Evolutionary conservation across 2,113 vertebrate species (phyloP).

Genomic region (Gallinago undulata): DNA sequence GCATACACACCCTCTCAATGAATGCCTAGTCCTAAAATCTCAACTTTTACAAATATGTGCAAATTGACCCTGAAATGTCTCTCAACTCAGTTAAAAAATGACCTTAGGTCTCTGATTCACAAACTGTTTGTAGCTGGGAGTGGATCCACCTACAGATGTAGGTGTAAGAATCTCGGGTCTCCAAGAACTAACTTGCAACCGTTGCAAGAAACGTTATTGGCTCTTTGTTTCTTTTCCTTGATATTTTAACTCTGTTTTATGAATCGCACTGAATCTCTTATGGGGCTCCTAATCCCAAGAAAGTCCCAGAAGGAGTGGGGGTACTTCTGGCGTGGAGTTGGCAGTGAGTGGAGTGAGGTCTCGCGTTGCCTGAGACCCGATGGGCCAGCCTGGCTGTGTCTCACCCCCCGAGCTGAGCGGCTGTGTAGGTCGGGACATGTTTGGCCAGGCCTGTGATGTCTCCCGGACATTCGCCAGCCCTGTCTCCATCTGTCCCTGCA

Average conservation of each 20-base stretch:
- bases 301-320: background rate
- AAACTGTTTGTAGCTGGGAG: background rate
- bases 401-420: background rate
- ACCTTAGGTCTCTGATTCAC: background rate
- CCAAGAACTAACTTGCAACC: background rate
- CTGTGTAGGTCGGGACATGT: background rate
- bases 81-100: background rate
- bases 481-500: background rate
- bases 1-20: slow-evolving; percentile 2
- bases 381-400: background rate
- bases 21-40: background rate
- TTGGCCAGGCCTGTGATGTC: background rate
- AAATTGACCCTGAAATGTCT: background rate
- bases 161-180: background rate
- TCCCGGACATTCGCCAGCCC: background rate
- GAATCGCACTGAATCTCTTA: background rate
- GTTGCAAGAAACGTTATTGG: background rate
- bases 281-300: background rate
- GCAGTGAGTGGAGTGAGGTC: accelerated
- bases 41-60: background rate
- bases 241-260: background rate
- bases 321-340: background rate
- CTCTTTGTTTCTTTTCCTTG: background rate
- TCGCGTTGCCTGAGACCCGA: accelerated
- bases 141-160: background rate